Base-by-base conservation (phyloP, 2,888 invertebrate genomes). In the Ormyrus labotus region DNA sequence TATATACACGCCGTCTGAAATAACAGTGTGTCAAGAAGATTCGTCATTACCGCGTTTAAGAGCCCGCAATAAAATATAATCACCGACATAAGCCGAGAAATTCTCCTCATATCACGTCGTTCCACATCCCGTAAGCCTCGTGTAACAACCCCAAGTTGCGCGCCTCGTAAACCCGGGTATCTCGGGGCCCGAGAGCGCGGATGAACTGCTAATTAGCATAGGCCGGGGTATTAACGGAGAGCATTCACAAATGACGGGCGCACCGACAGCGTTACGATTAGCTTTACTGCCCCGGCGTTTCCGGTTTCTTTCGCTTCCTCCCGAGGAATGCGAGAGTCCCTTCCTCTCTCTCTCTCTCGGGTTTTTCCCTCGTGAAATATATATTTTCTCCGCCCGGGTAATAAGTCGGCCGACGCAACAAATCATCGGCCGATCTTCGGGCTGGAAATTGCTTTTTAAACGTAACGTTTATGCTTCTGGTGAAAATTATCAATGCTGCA, bases 251-350 rank as follows among this genome's bases (percentile, higher is more conserved):
- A 73, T 73, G 72, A 74, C 68, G 68, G 50, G 48, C 64, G 45
- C 67, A 79, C 79, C 74, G 79, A 79, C 78, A 78, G 60, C 79
- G 74, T 74, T 80, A 73, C 80, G 80, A 82, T 82, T 82, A 82
- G 67, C 68, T 78, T 80, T 78, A 78, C 57, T 72, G 64, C 78
- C 7, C 51, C 60, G 19, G 75, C 75, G 71, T 82, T 82, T 82
- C 82, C 82, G 78, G 74, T 78, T 78, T 71, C 75, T 71, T 61
- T 57, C 58, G 45, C 71, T 60, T 19, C 19, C 11, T 60, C 5
- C 19, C 60, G 4, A 60, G 9, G n/a, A 74, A 74, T 45, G 67
- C 19, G 19, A 19, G 19, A 13, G 13, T 13, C 13, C 13, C 13
- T 13, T 13, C 13, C 13, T 19, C 19, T 19, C 19, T 19, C 2